phyloP scores from a whole-genome alignment of 2,888 invertebrate genomes.

The Ochlodes sylvanus region DNA sequence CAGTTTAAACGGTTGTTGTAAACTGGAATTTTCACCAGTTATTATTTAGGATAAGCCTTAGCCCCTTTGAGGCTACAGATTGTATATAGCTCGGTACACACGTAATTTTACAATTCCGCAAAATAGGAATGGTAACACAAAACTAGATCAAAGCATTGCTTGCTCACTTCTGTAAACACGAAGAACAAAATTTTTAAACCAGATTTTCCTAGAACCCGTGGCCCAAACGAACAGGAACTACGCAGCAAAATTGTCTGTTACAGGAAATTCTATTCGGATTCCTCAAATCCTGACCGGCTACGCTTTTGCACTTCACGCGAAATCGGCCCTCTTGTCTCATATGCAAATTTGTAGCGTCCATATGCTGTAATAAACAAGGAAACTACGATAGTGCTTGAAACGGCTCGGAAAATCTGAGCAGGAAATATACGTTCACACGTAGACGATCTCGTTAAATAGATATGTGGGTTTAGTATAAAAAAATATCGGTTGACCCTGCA shows the following conservation, averaged over 20 bases:
- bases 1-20: too few relatives aligned
- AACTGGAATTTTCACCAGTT: not conserved
- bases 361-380: constrained; percentile 27
- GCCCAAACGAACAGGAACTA: constrained; percentile 24
- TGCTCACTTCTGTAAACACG: not conserved
- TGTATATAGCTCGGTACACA: too few relatives aligned
- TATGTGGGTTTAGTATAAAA: too few relatives aligned
- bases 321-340: constrained; percentile 22
- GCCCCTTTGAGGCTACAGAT: too few relatives aligned
- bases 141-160: not conserved
- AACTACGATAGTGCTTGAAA: constrained; percentile 16
- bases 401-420: constrained; percentile 4
- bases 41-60: not conserved
- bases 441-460: too few relatives aligned
- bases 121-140: not conserved
- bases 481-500: too few relatives aligned
- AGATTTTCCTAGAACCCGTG: constrained; percentile 22
- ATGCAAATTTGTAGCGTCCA: constrained; percentile 26
- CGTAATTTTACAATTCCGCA: too few relatives aligned
- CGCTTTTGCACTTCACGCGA: constrained; percentile 19
- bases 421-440: not conserved
- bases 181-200: constrained; percentile 24
- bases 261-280: constrained; percentile 27
- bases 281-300: constrained; percentile 27
- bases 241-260: constrained; percentile 32